phyloP scores from a whole-genome alignment of 2,797 vertebrate species.

The Coregonus sp. region DNA sequence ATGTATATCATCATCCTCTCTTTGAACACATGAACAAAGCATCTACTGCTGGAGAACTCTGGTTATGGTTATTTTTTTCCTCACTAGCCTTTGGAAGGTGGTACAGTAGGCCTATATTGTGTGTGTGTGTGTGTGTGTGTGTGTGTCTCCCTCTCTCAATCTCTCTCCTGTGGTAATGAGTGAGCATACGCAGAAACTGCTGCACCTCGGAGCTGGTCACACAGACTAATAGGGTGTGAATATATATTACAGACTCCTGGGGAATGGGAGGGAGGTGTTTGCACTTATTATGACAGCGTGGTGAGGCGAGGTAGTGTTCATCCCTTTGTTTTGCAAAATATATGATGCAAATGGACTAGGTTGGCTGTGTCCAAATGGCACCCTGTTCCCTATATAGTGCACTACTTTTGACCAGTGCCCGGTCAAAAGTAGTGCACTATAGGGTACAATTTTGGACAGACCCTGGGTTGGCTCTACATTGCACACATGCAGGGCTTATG shows the following conservation, averaged over 20 bases:
- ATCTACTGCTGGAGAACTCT: no score
- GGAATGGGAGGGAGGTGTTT: slow-evolving; percentile 48
- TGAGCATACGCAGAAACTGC: not conserved
- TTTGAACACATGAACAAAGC: slow-evolving; percentile 25
- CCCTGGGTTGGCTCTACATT: not conserved
- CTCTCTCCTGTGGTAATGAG: not conserved
- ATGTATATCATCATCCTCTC: slow-evolving; percentile 33
- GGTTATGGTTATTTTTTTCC: slow-evolving; percentile 25
- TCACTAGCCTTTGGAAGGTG: slow-evolving; percentile 26
- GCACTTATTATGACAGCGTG: slow-evolving; percentile 43
- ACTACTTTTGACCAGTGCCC: no score
- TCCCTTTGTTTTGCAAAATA: not conserved
- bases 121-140: not conserved
- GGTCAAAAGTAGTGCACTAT: not conserved
- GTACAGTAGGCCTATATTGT: slow-evolving; percentile 26
- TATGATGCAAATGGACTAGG: not conserved
- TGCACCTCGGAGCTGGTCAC: not conserved
- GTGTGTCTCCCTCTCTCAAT: not conserved
- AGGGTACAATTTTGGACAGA: not conserved
- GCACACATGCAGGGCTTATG: not conserved
- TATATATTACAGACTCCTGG: slow-evolving; percentile 30
- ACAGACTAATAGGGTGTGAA: slow-evolving; percentile 53
- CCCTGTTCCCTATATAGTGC: not conserved
- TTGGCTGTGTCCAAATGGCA: not conserved
- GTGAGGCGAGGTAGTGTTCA: not conserved